These are phyloP conservation scores for Lichenostomus cassidix DNA, from an alignment of 2,113 vertebrate genomes.

Conservation along the genomic window DNA sequence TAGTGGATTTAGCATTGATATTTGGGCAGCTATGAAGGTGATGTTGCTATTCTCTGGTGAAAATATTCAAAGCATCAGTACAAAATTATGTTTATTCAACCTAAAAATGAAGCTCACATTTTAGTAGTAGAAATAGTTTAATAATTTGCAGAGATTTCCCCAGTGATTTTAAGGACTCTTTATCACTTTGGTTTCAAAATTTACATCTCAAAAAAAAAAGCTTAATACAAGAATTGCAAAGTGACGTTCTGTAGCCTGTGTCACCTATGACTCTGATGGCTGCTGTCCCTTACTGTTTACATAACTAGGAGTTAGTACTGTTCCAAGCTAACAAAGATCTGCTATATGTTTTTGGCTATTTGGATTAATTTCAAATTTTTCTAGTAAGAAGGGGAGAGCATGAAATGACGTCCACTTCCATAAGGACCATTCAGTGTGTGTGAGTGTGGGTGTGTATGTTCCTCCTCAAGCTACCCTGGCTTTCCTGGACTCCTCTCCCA, in stretches of 20 bases:
- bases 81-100: background rate
- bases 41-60: background rate
- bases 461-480: background rate
- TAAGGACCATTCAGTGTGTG: background rate
- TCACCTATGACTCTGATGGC: background rate
- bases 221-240: background rate
- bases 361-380: background rate
- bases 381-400: background rate
- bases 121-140: background rate
- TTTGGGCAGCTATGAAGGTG: background rate
- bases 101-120: background rate
- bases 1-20: background rate
- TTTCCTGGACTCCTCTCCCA: background rate
- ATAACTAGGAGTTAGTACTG: background rate
- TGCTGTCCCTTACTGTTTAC: background rate
- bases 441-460: background rate
- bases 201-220: background rate
- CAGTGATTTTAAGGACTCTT: background rate
- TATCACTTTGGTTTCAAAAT: background rate
- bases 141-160: background rate
- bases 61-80: background rate
- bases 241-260: background rate
- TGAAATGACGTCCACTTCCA: background rate
- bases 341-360: background rate
- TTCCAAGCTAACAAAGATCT: background rate